Conservation (phyloP, 2,888 invertebrate species). For the Thera obeliscata region DNA sequence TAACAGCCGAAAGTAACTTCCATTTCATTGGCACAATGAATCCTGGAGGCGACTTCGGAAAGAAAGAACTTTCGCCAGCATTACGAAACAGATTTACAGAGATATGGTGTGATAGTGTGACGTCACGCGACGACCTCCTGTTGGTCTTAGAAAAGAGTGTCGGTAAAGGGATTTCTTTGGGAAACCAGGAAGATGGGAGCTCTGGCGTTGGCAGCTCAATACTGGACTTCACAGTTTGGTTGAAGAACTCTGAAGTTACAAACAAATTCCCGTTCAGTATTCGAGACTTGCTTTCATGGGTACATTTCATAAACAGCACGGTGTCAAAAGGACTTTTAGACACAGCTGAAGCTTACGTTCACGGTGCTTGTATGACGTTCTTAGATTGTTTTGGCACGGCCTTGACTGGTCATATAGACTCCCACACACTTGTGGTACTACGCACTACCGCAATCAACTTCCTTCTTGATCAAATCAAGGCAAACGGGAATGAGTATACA, state of each 20-base stretch:
- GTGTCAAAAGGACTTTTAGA: conserved; percentile 71
- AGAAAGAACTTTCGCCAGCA: conserved; percentile 99
- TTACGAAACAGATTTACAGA: conserved; percentile 98
- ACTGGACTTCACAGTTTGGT: conserved; percentile 92
- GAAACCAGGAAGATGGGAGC: conserved; percentile 80
- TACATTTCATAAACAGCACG: conserved; percentile 92
- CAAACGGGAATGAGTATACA: conserved; percentile 67
- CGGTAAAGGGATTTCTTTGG: conserved; percentile 77
- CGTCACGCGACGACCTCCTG: conserved; percentile 89
- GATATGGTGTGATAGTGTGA: conserved; percentile 96
- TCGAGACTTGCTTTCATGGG: conserved; percentile 96
- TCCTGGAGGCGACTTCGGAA: conserved; percentile 99
- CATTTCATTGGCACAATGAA: conserved; percentile 99
- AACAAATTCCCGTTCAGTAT: conserved; percentile 93
- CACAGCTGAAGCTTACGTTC: conserved; percentile 89
- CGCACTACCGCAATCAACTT: conserved; percentile 82
- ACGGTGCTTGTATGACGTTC: conserved; percentile 96
- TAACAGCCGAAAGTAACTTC: conserved; percentile 90
- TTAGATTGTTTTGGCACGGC: conserved; percentile 96
- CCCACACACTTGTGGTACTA: conserved; percentile 71
- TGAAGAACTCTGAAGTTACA: conserved; percentile 88
- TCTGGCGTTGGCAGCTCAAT: conserved; percentile 88
- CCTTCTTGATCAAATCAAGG: conserved; percentile 81
- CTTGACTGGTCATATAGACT: conserved; percentile 88
- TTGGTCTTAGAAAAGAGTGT: conserved; percentile 93